Conservation (phyloP, 1,140 invertebrate genomes). For the Camponotus vicinus region DNA sequence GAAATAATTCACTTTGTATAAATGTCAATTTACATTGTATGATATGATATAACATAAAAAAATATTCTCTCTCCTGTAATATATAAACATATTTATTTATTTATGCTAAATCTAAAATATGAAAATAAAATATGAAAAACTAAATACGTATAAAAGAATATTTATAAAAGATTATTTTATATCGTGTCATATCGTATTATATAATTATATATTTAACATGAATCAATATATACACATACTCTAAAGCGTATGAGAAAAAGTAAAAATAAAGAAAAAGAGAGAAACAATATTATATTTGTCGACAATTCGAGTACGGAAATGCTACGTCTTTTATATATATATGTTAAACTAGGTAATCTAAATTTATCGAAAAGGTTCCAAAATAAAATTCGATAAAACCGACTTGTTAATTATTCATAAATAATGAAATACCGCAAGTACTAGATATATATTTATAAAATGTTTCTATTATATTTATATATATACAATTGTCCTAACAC, state of each 20-base stretch:
- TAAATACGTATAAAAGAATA: no score
- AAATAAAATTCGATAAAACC: conserved; percentile 35
- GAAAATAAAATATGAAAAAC: no score
- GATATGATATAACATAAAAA: no score
- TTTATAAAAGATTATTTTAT: no score
- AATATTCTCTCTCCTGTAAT: no score
- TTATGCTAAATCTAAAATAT: no score
- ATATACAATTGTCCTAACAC: neutral
- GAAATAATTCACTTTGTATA: conserved; percentile 28
- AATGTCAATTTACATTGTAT: no score
- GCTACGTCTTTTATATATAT: neutral
- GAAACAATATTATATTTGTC: conserved; percentile 16
- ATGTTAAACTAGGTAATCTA: conserved; percentile 27
- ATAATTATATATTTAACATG: no score
- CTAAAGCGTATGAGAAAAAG: no score
- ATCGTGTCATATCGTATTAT: no score
- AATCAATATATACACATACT: no score
- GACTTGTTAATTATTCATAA: conserved; percentile 21
- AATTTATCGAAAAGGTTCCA: neutral
- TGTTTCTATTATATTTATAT: conserved; percentile 18
- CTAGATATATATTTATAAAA: neutral
- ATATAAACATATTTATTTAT: neutral
- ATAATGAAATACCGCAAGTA: conserved; percentile 16
- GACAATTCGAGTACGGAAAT: neutral
- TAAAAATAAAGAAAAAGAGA: neutral